Base-by-base conservation (phyloP, 2,113 vertebrate species). In the Cryptotis parvus region DNA sequence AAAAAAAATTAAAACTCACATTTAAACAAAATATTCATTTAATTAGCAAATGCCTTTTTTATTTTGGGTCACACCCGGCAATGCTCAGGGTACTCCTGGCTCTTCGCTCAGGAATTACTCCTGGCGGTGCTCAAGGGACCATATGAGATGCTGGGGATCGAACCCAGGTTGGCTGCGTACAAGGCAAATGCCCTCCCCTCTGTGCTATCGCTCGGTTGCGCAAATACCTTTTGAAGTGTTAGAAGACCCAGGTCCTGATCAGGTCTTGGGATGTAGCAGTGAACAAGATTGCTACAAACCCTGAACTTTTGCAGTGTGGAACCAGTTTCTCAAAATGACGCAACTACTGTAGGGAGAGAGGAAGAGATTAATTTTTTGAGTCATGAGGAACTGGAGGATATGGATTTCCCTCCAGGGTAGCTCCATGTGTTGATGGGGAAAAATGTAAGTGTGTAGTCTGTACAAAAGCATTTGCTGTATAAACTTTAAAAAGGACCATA, bases 11-110 rank as follows among this genome's bases (percentile, higher is more conserved):
- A n/a, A n/a, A 77, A 63, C 33, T 76, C 37, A 63, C 10, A 0
- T 78, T 49, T 79, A 81, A 68, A 33, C 27, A 26, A 87, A 91
- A 73, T 85, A 45, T 27, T 91, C 15, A 16, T 61, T 90, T 91
- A 91, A 72, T 74, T 91, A 74, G 55, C 55, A 92, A 70, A 33
- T 70, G 1, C 33, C 76, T 91, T 91, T 87, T 68, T n/a, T n/a
- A n/a, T n/a, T n/a, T n/a, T 52, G 10, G 49, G n/a, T n/a, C n/a
- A n/a, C n/a, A n/a, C n/a, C n/a, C n/a, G n/a, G n/a, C n/a, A n/a
- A n/a, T n/a, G n/a, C n/a, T n/a, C n/a, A n/a, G n/a, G n/a, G n/a
- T n/a, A n/a, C n/a, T n/a, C n/a, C n/a, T n/a, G n/a, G n/a, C n/a
- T n/a, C n/a, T n/a, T n/a, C n/a, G n/a, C n/a, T n/a, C n/a, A n/a